A percentile compares a stretch with the other conserved stretches of the same genome.
These are phyloP conservation scores for Potamilus streckersoni DNA, from an alignment of 1,140 invertebrate species.

Conservation along the genomic window DNA sequence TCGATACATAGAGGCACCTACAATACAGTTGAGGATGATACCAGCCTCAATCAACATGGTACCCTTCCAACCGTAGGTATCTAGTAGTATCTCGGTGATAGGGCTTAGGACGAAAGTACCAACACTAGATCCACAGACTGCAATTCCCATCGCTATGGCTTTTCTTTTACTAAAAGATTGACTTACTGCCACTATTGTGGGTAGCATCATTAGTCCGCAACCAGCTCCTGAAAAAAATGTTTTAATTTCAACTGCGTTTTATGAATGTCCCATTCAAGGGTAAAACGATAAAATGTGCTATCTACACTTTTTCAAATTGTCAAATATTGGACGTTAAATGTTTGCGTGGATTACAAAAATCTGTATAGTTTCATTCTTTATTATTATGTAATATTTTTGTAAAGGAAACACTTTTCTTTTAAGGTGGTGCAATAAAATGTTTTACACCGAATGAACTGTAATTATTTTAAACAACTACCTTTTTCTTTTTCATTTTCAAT, in stretches of 20 bases:
- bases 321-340: no score
- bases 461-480: no score
- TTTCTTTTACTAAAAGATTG: constrained; percentile 98
- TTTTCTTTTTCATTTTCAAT: no score
- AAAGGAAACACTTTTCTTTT: no score
- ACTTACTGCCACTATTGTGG: constrained; percentile 23
- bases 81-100: constrained; percentile 75
- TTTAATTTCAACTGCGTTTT: constrained; percentile 71
- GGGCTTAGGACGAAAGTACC: constrained; percentile 80
- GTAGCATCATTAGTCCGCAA: constrained; percentile 22
- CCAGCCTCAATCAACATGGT: constrained; percentile 78
- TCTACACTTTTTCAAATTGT: no score
- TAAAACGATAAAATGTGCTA: no score
- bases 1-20: constrained; percentile 9
- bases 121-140: constrained; percentile 94
- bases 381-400: no score
- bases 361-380: no score
- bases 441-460: no score
- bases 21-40: constrained; percentile 80
- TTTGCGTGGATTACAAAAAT: no score
- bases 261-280: no score
- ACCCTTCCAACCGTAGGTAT: constrained; percentile 77
- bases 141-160: constrained; percentile 96
- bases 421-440: no score
- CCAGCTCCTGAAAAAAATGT: constrained; percentile 68